These are phyloP conservation scores for Empidonax traillii DNA, from an alignment of 2,113 vertebrate genomes.

Conservation along the genomic window DNA sequence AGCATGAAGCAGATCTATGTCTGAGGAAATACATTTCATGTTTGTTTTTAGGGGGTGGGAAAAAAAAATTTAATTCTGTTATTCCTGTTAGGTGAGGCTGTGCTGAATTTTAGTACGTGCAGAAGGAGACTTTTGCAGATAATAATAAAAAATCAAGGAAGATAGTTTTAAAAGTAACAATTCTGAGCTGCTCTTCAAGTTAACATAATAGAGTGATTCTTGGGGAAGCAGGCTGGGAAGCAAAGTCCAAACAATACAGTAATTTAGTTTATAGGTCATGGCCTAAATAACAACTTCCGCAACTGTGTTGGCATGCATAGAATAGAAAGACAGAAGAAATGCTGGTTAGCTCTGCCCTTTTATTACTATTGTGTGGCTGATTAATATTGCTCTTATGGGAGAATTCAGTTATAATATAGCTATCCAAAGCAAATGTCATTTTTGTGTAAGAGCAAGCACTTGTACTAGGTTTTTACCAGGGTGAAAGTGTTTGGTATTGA, in stretches of 20 bases:
- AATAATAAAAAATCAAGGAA: background rate
- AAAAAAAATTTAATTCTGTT: background rate
- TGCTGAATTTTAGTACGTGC: background rate
- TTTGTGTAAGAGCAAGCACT: background rate
- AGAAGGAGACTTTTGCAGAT: background rate
- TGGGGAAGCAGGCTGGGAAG: background rate
- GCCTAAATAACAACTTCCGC: background rate
- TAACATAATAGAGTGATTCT: background rate
- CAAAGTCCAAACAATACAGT: background rate
- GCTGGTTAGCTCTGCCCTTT: background rate
- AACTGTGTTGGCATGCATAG: background rate
- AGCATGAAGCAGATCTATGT: background rate
- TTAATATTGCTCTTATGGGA: background rate
- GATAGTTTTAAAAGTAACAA: background rate
- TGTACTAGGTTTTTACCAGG: background rate
- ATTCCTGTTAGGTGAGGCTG: background rate
- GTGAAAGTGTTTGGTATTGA: background rate
- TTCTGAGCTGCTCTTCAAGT: background rate
- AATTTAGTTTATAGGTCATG: background rate
- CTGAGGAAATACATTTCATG: background rate
- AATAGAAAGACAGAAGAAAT: background rate
- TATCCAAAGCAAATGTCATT: background rate
- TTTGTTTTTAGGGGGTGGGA: background rate
- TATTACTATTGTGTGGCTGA: background rate
- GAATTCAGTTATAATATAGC: background rate